phyloP scores from a whole-genome alignment of 2,888 invertebrate species.

The Clunio marinus region DNA sequence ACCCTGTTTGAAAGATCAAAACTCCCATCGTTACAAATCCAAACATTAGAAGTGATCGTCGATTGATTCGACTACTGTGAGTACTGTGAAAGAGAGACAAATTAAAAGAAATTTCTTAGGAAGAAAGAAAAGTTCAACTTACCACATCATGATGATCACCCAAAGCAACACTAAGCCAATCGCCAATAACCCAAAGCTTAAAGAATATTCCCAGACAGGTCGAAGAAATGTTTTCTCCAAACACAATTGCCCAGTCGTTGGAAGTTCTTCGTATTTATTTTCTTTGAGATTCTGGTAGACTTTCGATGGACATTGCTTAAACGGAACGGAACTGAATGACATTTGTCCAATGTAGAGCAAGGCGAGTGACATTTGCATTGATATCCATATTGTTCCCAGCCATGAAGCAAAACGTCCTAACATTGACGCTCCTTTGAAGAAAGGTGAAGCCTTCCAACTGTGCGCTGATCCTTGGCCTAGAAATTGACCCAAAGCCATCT shows the following conservation, averaged over 20 bases:
- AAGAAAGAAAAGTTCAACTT: conserved; percentile 39
- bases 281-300: background rate
- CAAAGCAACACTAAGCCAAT: conserved; percentile 49
- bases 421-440: conserved; percentile 52
- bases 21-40: conserved; percentile 47
- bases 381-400: conserved; percentile 50
- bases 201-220: conserved; percentile 51
- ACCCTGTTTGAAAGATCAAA: conserved; percentile 47
- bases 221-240: conserved; percentile 49
- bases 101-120: conserved; percentile 6
- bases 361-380: conserved; percentile 50
- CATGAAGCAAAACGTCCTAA: conserved; percentile 51
- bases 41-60: conserved; percentile 48
- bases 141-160: conserved; percentile 51
- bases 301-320: conserved; percentile 47
- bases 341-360: conserved; percentile 50
- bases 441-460: conserved; percentile 51
- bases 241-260: conserved; percentile 49
- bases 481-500: conserved; percentile 52
- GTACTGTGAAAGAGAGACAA: conserved; percentile 44
- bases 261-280: conserved; percentile 39
- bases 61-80: conserved; percentile 49
- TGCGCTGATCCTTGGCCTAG: conserved; percentile 52
- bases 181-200: conserved; percentile 49
- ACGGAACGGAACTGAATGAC: conserved; percentile 48